phyloP scores from a whole-genome alignment of 2,888 invertebrate genomes.

The Caenorhabditis parvicauda region DNA sequence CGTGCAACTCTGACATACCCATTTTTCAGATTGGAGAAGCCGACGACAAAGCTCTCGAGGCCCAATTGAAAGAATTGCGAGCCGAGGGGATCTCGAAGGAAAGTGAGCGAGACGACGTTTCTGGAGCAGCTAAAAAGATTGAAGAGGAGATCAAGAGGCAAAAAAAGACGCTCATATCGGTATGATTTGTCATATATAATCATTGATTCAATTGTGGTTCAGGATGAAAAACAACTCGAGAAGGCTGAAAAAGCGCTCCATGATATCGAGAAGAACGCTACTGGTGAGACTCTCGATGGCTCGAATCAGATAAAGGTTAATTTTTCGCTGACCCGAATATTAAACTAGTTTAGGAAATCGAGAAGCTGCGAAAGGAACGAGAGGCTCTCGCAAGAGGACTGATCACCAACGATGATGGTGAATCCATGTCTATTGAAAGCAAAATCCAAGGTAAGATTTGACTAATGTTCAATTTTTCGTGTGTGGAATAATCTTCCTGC shows the following conservation, averaged over 20 bases:
- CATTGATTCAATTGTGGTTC: not conserved
- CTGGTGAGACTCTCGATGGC: not conserved
- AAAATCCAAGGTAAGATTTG: constrained; percentile 77
- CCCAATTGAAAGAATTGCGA: not conserved
- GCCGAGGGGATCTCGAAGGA: constrained; percentile 13
- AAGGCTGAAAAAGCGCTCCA: constrained; percentile 1
- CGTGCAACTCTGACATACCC: not conserved
- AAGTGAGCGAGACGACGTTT: constrained; percentile 3
- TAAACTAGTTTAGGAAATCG: no score
- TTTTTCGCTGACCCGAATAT: no score
- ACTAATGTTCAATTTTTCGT: no score
- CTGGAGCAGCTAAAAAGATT: constrained; percentile 64
- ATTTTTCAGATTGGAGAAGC: not conserved
- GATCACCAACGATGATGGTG: constrained; percentile 76
- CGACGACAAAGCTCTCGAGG: not conserved
- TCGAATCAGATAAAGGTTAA: no score
- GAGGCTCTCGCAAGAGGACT: constrained; percentile 83
- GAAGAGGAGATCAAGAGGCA: constrained; percentile 19
- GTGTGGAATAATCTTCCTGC: no score
- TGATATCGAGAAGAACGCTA: not conserved
- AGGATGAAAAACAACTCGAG: constrained; percentile 3
- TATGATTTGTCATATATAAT: no score
- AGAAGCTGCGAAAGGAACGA: no score
- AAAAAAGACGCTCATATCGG: constrained; percentile 60
- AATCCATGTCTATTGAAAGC: constrained; percentile 78